phyloP scores from a whole-genome alignment of 2,113 vertebrate species.

The Eretmodus cyanostictus region DNA sequence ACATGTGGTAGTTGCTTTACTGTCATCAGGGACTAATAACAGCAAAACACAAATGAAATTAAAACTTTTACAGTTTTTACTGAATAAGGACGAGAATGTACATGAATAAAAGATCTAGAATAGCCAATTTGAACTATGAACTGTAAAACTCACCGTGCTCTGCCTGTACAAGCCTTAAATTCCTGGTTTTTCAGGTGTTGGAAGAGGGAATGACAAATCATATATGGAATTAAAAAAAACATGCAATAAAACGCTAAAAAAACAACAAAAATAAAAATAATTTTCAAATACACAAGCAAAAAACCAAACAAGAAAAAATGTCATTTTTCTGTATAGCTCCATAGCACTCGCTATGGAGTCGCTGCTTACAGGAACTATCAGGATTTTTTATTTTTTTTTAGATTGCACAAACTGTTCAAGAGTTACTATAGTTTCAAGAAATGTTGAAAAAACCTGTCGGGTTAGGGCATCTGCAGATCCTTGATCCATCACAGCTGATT shows the following conservation, averaged over 20 bases:
- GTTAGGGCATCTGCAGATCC: neutral
- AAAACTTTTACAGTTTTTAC: neutral
- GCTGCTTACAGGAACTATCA: neutral
- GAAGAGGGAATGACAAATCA: neutral
- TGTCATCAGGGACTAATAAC: neutral
- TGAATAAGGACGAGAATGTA: fast-evolving
- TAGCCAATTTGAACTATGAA: neutral
- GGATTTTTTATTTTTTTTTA: neutral
- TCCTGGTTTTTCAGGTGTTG: neutral
- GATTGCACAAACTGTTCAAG: neutral
- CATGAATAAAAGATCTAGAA: neutral
- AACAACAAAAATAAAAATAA: neutral
- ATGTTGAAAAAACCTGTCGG: neutral
- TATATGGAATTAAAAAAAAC: neutral
- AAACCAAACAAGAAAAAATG: neutral
- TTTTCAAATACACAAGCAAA: neutral
- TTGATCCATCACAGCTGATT: neutral
- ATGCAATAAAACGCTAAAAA: fast-evolving
- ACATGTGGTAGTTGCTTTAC: neutral
- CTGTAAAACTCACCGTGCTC: neutral
- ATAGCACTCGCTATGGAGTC: neutral
- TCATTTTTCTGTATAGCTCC: neutral
- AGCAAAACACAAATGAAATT: neutral
- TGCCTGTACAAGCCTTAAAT: neutral
- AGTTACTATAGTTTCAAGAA: neutral